Evolutionary conservation across 2,113 vertebrate genomes (phyloP).

Genomic region (Holacanthus passer): DNA sequence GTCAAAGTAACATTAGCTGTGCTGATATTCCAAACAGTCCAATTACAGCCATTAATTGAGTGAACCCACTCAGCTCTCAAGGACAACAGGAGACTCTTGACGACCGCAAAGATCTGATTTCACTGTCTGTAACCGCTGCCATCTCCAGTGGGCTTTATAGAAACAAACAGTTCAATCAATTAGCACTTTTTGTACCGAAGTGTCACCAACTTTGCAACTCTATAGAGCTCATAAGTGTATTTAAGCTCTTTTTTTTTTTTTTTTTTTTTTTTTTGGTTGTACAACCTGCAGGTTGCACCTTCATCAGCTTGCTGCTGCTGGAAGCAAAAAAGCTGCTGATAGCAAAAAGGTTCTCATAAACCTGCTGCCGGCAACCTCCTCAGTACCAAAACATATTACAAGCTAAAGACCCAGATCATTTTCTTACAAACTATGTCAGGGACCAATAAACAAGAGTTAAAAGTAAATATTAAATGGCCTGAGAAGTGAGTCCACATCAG

Average conservation of each 20-base stretch:
- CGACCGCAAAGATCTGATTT: slow-evolving; percentile 40
- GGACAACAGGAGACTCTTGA: slow-evolving; percentile 55
- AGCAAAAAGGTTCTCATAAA: background rate
- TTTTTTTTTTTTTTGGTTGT: background rate
- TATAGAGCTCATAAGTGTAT: background rate
- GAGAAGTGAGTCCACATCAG: background rate
- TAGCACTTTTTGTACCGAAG: background rate
- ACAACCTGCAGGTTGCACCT: background rate
- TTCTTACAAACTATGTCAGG: background rate
- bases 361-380: background rate
- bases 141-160: background rate
- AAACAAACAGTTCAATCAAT: background rate
- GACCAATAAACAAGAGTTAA: background rate
- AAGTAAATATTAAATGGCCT: background rate
- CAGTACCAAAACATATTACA: background rate
- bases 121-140: background rate
- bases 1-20: slow-evolving; percentile 69
- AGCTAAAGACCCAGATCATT: background rate
- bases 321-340: background rate
- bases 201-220: background rate
- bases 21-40: slow-evolving; percentile 71
- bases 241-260: background rate
- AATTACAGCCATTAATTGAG: slow-evolving; percentile 75
- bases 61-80: slow-evolving; percentile 68
- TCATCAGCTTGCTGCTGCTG: background rate